Percentiles rank a stretch among this genome's conserved stretches.
These are phyloP conservation scores for Drosophila mettleri DNA, from an alignment of 2,888 invertebrate species.

Conservation along the genomic window DNA sequence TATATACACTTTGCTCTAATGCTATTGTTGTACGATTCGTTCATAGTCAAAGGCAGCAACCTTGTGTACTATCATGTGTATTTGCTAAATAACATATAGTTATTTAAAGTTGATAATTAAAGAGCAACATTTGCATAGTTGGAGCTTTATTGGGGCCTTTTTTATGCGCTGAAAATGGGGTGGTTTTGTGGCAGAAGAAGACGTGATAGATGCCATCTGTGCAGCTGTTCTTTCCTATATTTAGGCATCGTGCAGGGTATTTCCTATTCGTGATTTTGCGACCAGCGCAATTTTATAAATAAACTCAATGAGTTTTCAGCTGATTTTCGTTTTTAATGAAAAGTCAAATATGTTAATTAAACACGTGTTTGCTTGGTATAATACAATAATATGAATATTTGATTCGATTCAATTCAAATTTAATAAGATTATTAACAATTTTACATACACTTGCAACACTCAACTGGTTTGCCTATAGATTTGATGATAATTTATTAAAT, in stretches of 20 bases:
- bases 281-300: background rate
- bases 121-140: conserved; percentile 6
- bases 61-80: conserved; percentile 19
- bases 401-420: background rate
- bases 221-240: background rate
- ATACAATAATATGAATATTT: background rate
- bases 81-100: background rate
- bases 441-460: background rate
- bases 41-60: conserved; percentile 15
- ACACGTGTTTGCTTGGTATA: background rate
- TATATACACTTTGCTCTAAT: conserved; percentile 9
- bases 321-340: background rate
- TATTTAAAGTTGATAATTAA: conserved; percentile 8
- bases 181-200: background rate
- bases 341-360: background rate
- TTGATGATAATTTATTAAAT: background rate
- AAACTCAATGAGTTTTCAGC: background rate
- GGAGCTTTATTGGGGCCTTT: background rate
- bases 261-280: background rate
- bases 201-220: background rate
- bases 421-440: background rate
- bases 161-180: background rate
- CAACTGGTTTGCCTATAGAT: background rate
- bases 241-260: background rate
- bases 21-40: conserved; percentile 6